These are phyloP conservation scores for Microctonus hyperodae DNA, from an alignment of 2,888 invertebrate genomes.

Conservation along the genomic window DNA sequence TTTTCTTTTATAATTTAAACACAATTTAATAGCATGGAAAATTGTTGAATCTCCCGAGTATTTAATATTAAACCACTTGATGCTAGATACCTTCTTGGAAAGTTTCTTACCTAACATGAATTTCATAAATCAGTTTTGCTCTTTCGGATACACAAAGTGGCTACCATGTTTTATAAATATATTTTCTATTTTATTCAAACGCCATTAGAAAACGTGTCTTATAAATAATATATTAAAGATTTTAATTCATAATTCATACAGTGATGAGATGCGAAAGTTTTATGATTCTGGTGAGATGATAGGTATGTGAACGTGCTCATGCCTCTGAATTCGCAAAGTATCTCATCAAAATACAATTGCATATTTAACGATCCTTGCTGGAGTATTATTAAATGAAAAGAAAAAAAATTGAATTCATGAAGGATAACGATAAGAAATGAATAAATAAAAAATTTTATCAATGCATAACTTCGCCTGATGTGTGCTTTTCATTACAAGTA, in stretches of 20 bases:
- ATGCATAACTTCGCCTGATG: too few species aligned
- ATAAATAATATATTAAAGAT: not conserved
- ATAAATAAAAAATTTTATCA: not conserved
- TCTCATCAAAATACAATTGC: slow-evolving; percentile 55
- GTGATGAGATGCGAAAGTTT: not conserved
- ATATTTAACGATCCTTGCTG: slow-evolving; percentile 43
- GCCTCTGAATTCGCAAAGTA: slow-evolving; percentile 40
- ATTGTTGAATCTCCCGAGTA: slow-evolving; percentile 1
- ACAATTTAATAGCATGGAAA: not conserved
- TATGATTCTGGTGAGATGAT: not conserved
- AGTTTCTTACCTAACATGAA: not conserved
- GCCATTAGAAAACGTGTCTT: too few species aligned
- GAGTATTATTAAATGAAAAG: not conserved
- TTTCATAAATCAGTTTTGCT: not conserved
- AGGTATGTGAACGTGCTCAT: slow-evolving; percentile 27
- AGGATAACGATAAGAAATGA: not conserved
- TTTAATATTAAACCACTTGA: slow-evolving; percentile 6
- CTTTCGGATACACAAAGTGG: not conserved
- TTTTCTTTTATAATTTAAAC: not conserved
- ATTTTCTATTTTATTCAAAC: too few species aligned
- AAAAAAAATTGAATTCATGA: not conserved
- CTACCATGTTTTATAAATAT: too few species aligned
- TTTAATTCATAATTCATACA: not conserved
- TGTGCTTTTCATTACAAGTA: too few species aligned
- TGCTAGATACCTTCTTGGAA: not conserved